phyloP scores from a whole-genome alignment of 2,113 vertebrate genomes.

The Desmodus rotundus region DNA sequence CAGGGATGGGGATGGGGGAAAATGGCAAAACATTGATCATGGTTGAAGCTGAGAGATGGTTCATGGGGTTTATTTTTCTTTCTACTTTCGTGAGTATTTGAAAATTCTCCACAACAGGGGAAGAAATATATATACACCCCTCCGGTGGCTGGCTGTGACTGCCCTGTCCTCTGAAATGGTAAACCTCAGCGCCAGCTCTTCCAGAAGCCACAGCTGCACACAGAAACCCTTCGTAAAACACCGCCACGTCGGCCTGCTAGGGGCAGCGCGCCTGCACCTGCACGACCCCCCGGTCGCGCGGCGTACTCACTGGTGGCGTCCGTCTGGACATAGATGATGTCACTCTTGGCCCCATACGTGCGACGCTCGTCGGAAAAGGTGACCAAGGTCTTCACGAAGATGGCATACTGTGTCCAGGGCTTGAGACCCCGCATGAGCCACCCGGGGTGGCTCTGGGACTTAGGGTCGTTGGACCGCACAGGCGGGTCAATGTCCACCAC shows the following conservation, averaged over 20 bases:
- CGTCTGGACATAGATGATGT: constrained; percentile 96
- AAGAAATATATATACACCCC: background rate
- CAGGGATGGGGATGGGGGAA: no score
- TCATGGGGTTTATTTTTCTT: background rate
- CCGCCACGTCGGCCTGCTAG: rapidly evolving
- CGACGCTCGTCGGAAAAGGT: constrained; percentile 93
- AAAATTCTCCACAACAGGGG: background rate
- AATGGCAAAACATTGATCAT: background rate
- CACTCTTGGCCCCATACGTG: constrained; percentile 93
- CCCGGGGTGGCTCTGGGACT: constrained; percentile 83
- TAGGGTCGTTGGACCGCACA: constrained; percentile 80
- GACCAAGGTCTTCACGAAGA: constrained; percentile 96
- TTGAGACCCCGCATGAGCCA: constrained; percentile 90
- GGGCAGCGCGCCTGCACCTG: rapidly evolving
- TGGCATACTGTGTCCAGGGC: constrained; percentile 97
- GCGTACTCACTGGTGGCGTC: constrained; percentile 89
- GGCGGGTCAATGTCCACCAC: constrained; percentile 96
- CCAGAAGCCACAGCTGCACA: background rate
- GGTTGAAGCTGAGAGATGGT: background rate
- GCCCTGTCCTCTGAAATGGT: background rate
- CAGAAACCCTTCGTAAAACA: background rate
- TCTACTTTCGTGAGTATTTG: background rate
- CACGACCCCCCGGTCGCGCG: rapidly evolving
- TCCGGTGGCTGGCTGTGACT: background rate
- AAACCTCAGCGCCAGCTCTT: background rate